Evolutionary conservation across 2,113 vertebrate species (phyloP), one percentile per base, ranked within the genome.

Genomic region (Myotis brandtii): DNA sequence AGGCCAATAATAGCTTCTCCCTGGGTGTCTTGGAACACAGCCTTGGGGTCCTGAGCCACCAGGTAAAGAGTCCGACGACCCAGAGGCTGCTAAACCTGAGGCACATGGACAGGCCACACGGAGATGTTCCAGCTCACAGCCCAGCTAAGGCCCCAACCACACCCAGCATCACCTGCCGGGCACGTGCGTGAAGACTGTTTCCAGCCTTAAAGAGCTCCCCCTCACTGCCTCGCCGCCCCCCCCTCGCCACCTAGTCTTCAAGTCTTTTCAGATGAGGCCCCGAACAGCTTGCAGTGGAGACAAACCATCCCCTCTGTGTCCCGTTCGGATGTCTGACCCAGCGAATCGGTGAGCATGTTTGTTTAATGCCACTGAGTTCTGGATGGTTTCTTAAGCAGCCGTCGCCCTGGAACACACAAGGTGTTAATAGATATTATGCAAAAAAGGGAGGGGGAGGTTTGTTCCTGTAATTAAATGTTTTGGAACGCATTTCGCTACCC

Each of bases 391-490:
- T 73, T 18, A 40, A 2, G 11, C 32, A 70, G 84, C 93, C 75
- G 4, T 0, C 56, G 85, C 48, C 62, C 59, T 43, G 8, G 50
- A 86, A 89, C 91, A 70, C 87, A 54, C 70, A 91, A 46, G 32
- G 70, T 17, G 83, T 40, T 73, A 72, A 91, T n/a, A 67, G 72
- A 75, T 34, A 70, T 20, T 50, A 81, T 10, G 79, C 56, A 67
- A 62, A 72, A 86, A 89, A 75, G 17, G 46, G 40, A 1, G 9
- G 0, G 9, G 18, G 13, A 3, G 43, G 16, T 21, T 21, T 80
- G 16, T 30, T 43, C 62, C 86, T 75, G 30, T 69, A 67, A 86
- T 88, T 43, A 56, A 75, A 80, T 48, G 54, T 90, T 92, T 70
- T 46, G 69, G 75, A 73, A 83, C 82, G 75, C 40, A 11, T 40